phyloP scores from a whole-genome alignment of 2,888 invertebrate species.

The Keiferia lycopersicella region DNA sequence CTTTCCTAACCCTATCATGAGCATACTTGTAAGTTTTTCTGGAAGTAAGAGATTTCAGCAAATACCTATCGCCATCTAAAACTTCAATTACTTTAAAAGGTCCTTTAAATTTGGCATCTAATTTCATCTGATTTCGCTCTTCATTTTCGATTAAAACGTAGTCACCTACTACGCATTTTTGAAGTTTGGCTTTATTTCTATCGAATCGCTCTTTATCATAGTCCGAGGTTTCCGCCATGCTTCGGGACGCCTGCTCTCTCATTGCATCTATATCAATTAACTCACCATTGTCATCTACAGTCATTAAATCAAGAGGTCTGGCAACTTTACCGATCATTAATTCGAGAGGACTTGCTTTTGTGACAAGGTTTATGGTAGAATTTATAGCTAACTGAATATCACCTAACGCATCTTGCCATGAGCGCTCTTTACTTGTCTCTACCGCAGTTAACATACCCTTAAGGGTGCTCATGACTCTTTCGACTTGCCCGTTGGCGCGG shows the following conservation, averaged over 20 bases:
- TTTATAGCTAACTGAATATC: conserved; percentile 15
- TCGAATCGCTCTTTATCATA: conserved; percentile 33
- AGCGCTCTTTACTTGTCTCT: not conserved
- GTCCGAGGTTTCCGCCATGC: too few species aligned
- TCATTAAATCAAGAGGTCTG: conserved; percentile 21
- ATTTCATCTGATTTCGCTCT: conserved; percentile 34
- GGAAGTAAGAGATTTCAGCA: conserved; percentile 26
- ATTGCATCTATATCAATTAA: conserved; percentile 16
- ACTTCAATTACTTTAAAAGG: too few species aligned
- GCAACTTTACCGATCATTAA: conserved; percentile 20
- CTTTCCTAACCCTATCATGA: conserved; percentile 31
- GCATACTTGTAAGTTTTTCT: conserved; percentile 36
- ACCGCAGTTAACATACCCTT: conserved; percentile 25
- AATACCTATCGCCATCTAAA: conserved; percentile 31
- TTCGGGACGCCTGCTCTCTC: conserved; percentile 25
- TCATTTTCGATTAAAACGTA: conserved; percentile 33
- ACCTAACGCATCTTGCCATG: conserved; percentile 16
- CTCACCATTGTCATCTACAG: conserved; percentile 3
- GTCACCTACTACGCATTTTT: conserved; percentile 29
- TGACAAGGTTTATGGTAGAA: conserved; percentile 15
- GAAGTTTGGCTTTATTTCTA: conserved; percentile 28
- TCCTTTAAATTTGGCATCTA: conserved; percentile 33
- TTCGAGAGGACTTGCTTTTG: conserved; percentile 23
- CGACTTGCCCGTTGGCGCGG: conserved; percentile 39
- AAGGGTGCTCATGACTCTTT: conserved; percentile 32